A percentile compares a stretch with the other conserved stretches of the same genome.
Evolutionary conservation across 2,888 invertebrate species (phyloP).

Genomic region (Deilephila porcellus): DNA sequence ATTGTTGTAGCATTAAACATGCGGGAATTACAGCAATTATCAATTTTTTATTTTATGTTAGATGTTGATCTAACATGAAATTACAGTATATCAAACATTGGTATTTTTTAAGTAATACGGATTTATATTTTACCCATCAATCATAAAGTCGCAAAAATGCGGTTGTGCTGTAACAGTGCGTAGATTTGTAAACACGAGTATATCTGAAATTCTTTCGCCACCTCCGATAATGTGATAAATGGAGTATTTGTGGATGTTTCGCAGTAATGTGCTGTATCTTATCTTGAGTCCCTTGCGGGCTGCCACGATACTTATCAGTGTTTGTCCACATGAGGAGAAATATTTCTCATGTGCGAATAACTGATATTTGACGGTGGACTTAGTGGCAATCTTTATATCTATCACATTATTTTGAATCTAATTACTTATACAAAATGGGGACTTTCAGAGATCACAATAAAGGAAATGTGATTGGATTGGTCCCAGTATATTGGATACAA

Average conservation of each 20-base stretch:
- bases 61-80: too few species aligned
- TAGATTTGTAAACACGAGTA: background rate
- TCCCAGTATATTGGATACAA: too few species aligned
- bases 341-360: constrained; percentile 1
- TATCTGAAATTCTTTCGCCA: background rate
- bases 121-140: too few species aligned
- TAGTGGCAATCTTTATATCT: background rate
- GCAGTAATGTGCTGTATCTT: constrained; percentile 10
- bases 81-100: too few species aligned
- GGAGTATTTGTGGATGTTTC: background rate
- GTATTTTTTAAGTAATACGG: too few species aligned
- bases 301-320: background rate
- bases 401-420: background rate
- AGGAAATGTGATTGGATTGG: background rate
- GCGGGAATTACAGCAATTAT: too few species aligned
- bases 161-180: too few species aligned
- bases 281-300: background rate
- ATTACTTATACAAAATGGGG: background rate
- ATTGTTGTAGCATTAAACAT: too few species aligned
- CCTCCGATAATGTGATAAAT: constrained; percentile 12
- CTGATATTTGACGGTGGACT: background rate
- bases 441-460: background rate
- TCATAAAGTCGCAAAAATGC: too few species aligned
- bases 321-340: background rate
- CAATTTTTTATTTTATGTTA: too few species aligned